Evolutionary conservation across 37 sponge, comb jelly and placozoan species (phyloP).

Genomic region (Dysidea cf. avara): DNA sequence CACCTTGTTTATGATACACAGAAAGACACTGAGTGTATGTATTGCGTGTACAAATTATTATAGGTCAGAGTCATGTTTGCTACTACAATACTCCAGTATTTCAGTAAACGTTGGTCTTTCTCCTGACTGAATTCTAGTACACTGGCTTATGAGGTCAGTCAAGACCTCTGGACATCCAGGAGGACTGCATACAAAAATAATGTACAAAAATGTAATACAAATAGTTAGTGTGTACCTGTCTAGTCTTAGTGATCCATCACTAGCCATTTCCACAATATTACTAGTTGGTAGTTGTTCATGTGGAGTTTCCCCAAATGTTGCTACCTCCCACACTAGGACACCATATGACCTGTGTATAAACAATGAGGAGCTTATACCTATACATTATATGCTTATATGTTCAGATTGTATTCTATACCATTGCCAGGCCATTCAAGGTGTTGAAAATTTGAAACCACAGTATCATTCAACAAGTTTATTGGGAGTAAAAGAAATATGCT

Average conservation of each 20-base stretch:
- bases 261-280: slow-evolving; percentile 46
- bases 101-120: slow-evolving; percentile 31
- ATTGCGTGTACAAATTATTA: too few species aligned
- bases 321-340: slow-evolving; percentile 68
- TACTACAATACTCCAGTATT: too few species aligned
- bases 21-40: too few species aligned
- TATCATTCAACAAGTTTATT: too few species aligned
- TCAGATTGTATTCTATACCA: too few species aligned
- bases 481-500: neutral
- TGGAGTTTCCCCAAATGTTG: slow-evolving; percentile 45
- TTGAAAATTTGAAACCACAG: too few species aligned
- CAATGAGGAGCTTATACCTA: too few species aligned
- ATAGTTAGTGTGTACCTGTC: slow-evolving; percentile 12
- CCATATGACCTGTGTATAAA: slow-evolving; percentile 79
- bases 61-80: too few species aligned
- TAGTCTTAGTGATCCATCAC: slow-evolving; percentile 7
- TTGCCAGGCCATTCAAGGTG: too few species aligned
- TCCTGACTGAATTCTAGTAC: slow-evolving; percentile 15
- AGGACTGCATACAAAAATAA: slow-evolving; percentile 30
- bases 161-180: slow-evolving; percentile 31
- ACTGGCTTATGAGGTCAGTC: slow-evolving; percentile 17
- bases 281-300: slow-evolving; percentile 4
- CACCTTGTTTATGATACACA: too few species aligned
- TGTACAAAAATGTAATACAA: too few species aligned
- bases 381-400: too few species aligned